These are phyloP conservation scores for Falco punctatus DNA, from an alignment of 2,113 vertebrate genomes.

Conservation along the genomic window DNA sequence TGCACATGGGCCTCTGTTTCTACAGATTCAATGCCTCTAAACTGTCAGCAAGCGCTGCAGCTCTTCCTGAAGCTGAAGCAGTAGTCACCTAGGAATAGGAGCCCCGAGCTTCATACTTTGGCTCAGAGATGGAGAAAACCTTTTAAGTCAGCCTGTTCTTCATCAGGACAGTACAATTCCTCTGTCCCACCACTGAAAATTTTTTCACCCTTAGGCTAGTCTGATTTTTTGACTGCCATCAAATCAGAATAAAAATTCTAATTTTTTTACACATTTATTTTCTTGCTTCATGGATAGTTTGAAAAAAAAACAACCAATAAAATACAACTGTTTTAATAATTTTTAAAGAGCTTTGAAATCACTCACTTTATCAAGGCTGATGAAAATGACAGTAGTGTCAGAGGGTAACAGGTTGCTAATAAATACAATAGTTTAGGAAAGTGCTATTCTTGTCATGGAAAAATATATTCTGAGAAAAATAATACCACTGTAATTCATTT, in stretches of 20 bases:
- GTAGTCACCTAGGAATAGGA: neutral
- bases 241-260: neutral
- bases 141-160: neutral
- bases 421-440: conserved; percentile 81
- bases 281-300: neutral
- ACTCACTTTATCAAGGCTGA: conserved; percentile 67
- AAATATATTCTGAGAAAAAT: conserved; percentile 76
- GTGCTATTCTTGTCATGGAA: conserved; percentile 69
- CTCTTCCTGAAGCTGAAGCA: neutral
- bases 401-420: conserved; percentile 81
- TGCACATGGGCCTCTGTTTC: neutral
- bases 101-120: neutral
- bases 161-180: neutral
- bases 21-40: neutral
- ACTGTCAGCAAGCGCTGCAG: neutral
- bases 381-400: conserved; percentile 74
- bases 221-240: neutral
- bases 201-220: neutral
- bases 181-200: neutral
- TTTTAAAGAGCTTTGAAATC: conserved; percentile 75
- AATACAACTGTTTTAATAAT: conserved; percentile 72
- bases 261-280: neutral
- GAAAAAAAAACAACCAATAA: conserved; percentile 39
- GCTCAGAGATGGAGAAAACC: neutral
- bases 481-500: conserved; percentile 82